These are phyloP conservation scores for Megalonaias nervosa DNA, from an alignment of 1,140 invertebrate genomes.

Conservation along the genomic window DNA sequence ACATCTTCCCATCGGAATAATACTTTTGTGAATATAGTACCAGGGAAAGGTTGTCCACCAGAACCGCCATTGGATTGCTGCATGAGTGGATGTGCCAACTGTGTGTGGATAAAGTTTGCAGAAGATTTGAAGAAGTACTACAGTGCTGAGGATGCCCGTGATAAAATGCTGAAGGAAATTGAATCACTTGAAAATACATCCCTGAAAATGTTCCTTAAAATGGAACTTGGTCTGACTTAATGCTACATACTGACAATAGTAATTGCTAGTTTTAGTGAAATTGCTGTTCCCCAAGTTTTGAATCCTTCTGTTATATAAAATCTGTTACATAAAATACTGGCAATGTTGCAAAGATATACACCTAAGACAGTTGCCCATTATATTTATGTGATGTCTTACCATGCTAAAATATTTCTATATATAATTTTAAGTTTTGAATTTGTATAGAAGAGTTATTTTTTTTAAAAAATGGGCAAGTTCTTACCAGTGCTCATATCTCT, in stretches of 20 bases:
- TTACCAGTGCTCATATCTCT: no score
- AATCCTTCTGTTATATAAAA: no score
- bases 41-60: conserved; percentile 64
- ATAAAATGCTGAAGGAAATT: conserved; percentile 81
- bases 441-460: no score
- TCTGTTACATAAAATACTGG: no score
- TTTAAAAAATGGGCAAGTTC: no score
- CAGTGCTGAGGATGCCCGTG: conserved; percentile 75
- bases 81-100: conserved; percentile 94
- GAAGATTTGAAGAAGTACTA: conserved; percentile 83
- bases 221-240: conserved; percentile 65
- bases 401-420: no score
- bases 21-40: conserved; percentile 41
- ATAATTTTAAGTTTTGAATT: no score
- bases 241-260: neutral
- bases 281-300: no score
- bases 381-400: no score
- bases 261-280: no score
- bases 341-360: no score
- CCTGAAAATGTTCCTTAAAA: conserved; percentile 69
- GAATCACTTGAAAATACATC: conserved; percentile 74
- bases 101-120: conserved; percentile 95
- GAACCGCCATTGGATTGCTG: conserved; percentile 79
- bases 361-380: no score
- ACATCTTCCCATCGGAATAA: neutral